These are phyloP conservation scores for Pavo muticus DNA, from an alignment of 2,113 vertebrate genomes.

Conservation along the genomic window DNA sequence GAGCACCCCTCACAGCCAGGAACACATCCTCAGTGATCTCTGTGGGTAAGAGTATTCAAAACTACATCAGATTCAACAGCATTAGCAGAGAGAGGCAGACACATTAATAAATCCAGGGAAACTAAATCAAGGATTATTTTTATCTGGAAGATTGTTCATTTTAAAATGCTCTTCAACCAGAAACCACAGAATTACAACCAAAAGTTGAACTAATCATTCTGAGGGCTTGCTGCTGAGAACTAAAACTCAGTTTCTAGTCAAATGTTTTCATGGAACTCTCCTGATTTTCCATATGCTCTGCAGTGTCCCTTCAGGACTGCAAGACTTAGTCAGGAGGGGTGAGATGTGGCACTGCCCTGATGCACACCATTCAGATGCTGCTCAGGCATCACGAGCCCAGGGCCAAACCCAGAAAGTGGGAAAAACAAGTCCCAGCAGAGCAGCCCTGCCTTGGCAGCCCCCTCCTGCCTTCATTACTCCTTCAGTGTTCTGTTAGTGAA, in stretches of 20 bases:
- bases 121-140: slow-evolving; percentile 44
- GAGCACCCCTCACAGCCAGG: background rate
- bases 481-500: background rate
- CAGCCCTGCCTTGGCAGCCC: rapidly evolving
- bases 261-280: too few species aligned
- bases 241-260: too few species aligned
- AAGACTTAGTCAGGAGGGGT: too few species aligned
- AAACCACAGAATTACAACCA: background rate
- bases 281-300: too few species aligned
- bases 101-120: slow-evolving; percentile 16
- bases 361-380: too few species aligned
- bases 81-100: background rate
- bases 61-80: background rate
- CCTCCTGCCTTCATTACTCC: background rate
- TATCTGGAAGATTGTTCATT: slow-evolving; percentile 32
- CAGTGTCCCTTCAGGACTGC: too few species aligned
- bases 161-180: slow-evolving; percentile 16
- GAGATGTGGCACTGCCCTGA: too few species aligned
- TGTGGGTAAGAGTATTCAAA: background rate
- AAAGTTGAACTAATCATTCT: too few species aligned
- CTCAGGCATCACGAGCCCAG: too few species aligned
- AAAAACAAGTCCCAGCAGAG: too few species aligned
- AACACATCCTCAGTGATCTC: background rate
- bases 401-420: too few species aligned
- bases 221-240: too few species aligned